phyloP scores from a whole-genome alignment of 2,113 vertebrate species.

The Anhinga rufa region DNA sequence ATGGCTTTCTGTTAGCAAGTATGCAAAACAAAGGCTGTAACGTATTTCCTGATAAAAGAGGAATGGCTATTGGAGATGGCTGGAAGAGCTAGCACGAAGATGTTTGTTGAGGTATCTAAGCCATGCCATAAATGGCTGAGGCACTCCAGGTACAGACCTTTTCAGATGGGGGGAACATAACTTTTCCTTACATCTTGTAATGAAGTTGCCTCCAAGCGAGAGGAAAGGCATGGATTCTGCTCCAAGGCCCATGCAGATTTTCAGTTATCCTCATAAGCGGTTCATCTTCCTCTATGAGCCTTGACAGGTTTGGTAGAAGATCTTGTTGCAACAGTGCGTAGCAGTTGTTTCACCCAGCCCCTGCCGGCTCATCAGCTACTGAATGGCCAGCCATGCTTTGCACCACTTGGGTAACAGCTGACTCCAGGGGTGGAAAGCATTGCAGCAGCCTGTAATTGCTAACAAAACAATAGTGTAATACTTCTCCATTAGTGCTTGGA shows the following conservation, averaged over 20 bases:
- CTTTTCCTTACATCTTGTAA: background rate
- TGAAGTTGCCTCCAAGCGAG: background rate
- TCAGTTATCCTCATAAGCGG: background rate
- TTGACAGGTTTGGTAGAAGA: background rate
- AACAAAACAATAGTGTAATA: background rate
- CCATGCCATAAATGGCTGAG: background rate
- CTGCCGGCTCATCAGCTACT: background rate
- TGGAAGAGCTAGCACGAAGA: background rate
- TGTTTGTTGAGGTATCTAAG: background rate
- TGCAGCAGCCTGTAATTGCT: background rate
- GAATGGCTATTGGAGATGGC: background rate
- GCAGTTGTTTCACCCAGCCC: background rate
- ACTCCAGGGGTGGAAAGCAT: background rate
- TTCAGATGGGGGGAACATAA: background rate
- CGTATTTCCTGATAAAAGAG: background rate
- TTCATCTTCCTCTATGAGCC: background rate
- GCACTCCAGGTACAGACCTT: background rate
- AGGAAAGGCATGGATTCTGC: background rate
- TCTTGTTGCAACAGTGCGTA: background rate
- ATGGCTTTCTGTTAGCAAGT: background rate
- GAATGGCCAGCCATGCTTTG: background rate
- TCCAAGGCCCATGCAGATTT: background rate
- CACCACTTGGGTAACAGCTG: background rate
- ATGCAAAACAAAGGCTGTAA: background rate
- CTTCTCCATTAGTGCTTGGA: background rate